phyloP scores from a whole-genome alignment of 2,797 vertebrate species.

The Notamacropus eugenii region DNA sequence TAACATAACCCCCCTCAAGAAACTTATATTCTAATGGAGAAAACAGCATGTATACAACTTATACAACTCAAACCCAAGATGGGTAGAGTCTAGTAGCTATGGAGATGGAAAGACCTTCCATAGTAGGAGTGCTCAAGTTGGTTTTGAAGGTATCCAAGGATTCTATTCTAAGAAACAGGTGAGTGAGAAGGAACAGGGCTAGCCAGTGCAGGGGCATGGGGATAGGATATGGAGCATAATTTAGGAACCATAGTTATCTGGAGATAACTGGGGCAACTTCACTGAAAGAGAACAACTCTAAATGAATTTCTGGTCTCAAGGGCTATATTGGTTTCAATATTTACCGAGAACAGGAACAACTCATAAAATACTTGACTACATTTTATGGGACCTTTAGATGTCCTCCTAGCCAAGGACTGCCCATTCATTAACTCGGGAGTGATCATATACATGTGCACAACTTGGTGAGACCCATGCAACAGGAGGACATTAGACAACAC shows the following conservation, averaged over 20 bases:
- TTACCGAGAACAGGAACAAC: slow-evolving; percentile 27
- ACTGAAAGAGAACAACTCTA: slow-evolving; percentile 19
- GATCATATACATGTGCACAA: not conserved
- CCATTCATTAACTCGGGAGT: not conserved
- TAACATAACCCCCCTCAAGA: not conserved
- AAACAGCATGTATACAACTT: not conserved
- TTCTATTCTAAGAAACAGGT: not conserved
- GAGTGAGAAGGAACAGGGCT: not conserved
- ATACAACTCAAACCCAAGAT: not conserved
- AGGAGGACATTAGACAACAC: slow-evolving; percentile 4
- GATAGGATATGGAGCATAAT: not conserved
- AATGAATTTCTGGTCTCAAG: slow-evolving; percentile 5
- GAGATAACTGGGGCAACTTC: not conserved
- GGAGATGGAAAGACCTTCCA: not conserved
- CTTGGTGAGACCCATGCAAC: not conserved
- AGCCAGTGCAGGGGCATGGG: not conserved
- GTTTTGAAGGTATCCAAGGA: not conserved
- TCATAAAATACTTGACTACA: not conserved
- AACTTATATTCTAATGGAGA: not conserved
- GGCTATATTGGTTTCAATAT: slow-evolving; percentile 21
- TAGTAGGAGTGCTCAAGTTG: not conserved
- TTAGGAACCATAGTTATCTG: not conserved
- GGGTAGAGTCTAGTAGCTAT: not conserved
- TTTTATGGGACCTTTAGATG: slow-evolving; percentile 14
- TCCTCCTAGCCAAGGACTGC: not conserved